A percentile compares a stretch with the other conserved stretches of the same genome.
These are phyloP conservation scores for Budorcas taxicolor DNA, from an alignment of 2,113 vertebrate species.

Conservation along the genomic window DNA sequence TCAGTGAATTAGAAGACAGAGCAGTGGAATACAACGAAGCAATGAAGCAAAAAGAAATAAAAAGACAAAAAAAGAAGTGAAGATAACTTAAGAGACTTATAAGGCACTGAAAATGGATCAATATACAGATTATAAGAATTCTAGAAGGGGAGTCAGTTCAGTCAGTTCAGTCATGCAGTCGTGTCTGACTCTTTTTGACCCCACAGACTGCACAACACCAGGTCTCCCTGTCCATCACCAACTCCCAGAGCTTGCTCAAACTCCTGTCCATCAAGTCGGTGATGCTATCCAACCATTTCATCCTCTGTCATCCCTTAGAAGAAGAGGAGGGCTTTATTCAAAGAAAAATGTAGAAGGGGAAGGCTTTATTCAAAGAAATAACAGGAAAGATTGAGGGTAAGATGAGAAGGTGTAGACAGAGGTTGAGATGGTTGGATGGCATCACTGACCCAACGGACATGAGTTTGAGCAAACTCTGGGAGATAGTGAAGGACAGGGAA, in stretches of 20 bases:
- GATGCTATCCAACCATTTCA: neutral
- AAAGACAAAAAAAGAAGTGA: neutral
- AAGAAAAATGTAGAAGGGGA: neutral
- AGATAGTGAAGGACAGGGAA: neutral
- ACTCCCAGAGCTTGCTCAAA: neutral
- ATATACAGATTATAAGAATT: neutral
- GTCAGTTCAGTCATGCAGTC: neutral
- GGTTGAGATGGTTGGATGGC: neutral
- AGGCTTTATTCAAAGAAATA: neutral
- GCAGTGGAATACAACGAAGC: neutral
- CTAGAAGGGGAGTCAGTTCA: neutral
- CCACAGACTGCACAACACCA: neutral
- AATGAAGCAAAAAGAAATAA: neutral
- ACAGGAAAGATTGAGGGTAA: neutral
- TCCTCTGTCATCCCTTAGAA: neutral
- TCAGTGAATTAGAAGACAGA: neutral
- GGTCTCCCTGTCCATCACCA: neutral
- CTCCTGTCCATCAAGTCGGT: neutral
- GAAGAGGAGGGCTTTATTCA: neutral
- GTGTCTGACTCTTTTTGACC: neutral
- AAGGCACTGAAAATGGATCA: neutral
- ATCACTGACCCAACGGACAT: neutral
- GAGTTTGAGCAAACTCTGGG: neutral
- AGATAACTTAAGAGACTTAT: neutral
- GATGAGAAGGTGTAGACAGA: neutral